Percentiles rank a stretch among this genome's conserved stretches.
phyloP scores from a whole-genome alignment of 2,888 invertebrate species.

The Sminthurides aquaticus region DNA sequence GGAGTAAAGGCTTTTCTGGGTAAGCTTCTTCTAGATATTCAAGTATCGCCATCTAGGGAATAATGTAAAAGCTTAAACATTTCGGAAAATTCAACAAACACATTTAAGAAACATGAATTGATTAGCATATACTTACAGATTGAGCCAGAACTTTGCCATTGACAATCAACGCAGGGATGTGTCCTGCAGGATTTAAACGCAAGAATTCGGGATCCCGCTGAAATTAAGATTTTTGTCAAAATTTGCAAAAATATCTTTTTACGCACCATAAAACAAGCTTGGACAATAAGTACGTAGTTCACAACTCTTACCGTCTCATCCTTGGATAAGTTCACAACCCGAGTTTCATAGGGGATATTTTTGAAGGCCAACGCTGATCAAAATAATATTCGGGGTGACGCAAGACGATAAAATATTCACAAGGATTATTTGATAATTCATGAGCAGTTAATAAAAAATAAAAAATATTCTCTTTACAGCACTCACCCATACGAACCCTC shows the following conservation, averaged over 20 bases:
- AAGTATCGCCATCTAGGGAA: constrained; percentile 69
- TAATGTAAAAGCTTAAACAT: too few relatives aligned
- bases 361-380: constrained; percentile 76
- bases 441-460: too few relatives aligned
- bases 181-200: constrained; percentile 87
- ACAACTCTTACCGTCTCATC: constrained; percentile 53
- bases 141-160: constrained; percentile 57
- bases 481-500: constrained; percentile 74
- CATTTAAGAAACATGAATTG: neutral
- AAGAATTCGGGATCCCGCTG: constrained; percentile 63
- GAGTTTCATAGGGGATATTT: constrained; percentile 89
- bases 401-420: too few relatives aligned
- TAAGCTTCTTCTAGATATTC: constrained; percentile 92
- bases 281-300: neutral
- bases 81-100: neutral
- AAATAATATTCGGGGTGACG: neutral
- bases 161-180: constrained; percentile 78
- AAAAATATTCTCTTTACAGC: neutral
- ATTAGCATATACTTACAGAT: constrained; percentile 54
- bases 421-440: too few relatives aligned
- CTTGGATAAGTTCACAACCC: constrained; percentile 55
- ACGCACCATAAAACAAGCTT: neutral
- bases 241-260: too few relatives aligned
- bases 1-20: constrained; percentile 76
- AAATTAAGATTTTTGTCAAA: neutral